A percentile compares a stretch with the other conserved stretches of the same genome.
These are phyloP conservation scores for Polietes domitor DNA, from an alignment of 2,888 invertebrate species.

Conservation along the genomic window DNA sequence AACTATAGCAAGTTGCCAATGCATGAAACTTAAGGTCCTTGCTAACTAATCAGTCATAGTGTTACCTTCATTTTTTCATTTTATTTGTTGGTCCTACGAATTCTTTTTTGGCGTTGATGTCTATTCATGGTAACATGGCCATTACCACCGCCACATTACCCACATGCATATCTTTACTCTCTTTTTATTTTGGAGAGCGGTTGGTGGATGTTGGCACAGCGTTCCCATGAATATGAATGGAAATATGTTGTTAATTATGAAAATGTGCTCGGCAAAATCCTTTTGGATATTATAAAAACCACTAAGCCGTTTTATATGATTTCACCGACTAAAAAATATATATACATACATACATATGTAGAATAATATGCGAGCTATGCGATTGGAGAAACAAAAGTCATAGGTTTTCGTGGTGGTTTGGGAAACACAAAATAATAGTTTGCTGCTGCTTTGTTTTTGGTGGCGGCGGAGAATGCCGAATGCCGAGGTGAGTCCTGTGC, in stretches of 20 bases:
- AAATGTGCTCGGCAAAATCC: slow-evolving; percentile 50
- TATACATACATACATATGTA: background rate
- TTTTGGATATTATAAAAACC: slow-evolving; percentile 57
- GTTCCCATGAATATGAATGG: slow-evolving; percentile 8
- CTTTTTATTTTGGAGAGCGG: too few species aligned
- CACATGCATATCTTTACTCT: too few species aligned
- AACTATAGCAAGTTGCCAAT: too few species aligned
- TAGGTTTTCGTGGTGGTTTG: slow-evolving; percentile 12
- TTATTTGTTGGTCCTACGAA: background rate
- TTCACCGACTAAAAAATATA: slow-evolving; percentile 13
- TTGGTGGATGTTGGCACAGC: background rate
- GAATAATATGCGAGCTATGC: background rate
- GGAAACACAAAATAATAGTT: slow-evolving; percentile 16
- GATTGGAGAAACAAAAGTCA: slow-evolving; percentile 10
- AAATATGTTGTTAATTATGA: slow-evolving; percentile 56
- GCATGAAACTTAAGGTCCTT: background rate
- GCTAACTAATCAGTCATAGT: background rate
- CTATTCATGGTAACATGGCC: background rate
- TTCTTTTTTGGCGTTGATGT: background rate
- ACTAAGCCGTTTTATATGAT: slow-evolving; percentile 47
- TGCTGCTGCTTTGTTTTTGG: background rate
- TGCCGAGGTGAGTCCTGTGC: background rate
- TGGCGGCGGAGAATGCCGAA: background rate
- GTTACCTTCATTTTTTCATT: background rate
- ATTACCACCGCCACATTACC: too few species aligned